A percentile compares a stretch with the other conserved stretches of the same genome.
These are phyloP conservation scores for Chionodraco myersi DNA, from an alignment of 2,113 vertebrate species.

Conservation along the genomic window DNA sequence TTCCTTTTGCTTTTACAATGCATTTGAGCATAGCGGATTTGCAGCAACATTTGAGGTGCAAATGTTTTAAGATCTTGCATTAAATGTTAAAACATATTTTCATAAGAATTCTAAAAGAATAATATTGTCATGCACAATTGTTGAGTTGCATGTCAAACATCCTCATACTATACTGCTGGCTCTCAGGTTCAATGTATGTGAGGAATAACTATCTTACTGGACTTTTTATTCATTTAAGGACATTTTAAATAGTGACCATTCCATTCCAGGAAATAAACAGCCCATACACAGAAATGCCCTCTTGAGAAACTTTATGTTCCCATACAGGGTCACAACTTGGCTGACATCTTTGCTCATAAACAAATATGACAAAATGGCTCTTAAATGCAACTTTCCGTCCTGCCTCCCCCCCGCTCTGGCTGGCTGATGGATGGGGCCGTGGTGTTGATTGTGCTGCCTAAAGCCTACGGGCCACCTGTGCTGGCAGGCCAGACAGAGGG, in stretches of 20 bases:
- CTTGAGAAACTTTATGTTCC: slow-evolving; percentile 2
- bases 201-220: neutral
- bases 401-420: neutral
- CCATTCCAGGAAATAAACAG: slow-evolving; percentile 3
- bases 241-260: neutral
- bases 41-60: too few species aligned
- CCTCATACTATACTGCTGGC: too few species aligned
- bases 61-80: too few species aligned
- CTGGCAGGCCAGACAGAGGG: slow-evolving; percentile 52
- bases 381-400: slow-evolving; percentile 16
- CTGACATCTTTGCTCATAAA: slow-evolving; percentile 12
- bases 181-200: neutral
- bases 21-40: too few species aligned
- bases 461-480: slow-evolving; percentile 54
- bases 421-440: slow-evolving; percentile 34
- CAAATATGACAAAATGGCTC: slow-evolving; percentile 24
- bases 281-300: slow-evolving; percentile 12
- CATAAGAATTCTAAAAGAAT: too few species aligned
- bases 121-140: too few species aligned
- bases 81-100: too few species aligned
- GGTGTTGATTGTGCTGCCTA: slow-evolving; percentile 29
- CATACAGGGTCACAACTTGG: slow-evolving; percentile 13
- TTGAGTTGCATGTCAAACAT: too few species aligned
- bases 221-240: neutral
- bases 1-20: neutral